These are phyloP conservation scores for Nothobranchius kuhntae DNA, from an alignment of 2,113 vertebrate species.

Conservation along the genomic window DNA sequence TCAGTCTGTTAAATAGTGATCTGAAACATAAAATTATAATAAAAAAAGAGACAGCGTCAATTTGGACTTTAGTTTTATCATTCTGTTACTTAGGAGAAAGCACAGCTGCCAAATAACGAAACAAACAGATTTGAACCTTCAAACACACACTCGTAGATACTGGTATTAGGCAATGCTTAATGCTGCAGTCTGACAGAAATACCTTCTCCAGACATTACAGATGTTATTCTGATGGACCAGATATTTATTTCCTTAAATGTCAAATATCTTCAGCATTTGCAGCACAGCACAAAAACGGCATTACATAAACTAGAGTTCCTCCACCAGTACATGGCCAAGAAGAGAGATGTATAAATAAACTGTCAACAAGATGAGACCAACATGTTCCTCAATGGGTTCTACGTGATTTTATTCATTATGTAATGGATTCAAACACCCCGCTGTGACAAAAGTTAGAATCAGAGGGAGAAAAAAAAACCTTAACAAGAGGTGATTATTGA, in stretches of 20 bases:
- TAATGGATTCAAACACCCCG: too few relatives aligned
- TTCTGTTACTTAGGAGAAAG: conserved; percentile 25
- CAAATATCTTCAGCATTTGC: conserved; percentile 27
- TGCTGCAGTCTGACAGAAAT: conserved; percentile 45
- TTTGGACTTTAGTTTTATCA: conserved; percentile 2
- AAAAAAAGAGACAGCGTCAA: neutral
- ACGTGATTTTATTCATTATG: neutral
- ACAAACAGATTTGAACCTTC: conserved; percentile 59
- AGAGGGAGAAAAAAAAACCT: too few relatives aligned
- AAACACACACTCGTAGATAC: conserved; percentile 15
- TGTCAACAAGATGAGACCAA: conserved; percentile 14
- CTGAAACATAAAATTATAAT: conserved; percentile 18
- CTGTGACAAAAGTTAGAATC: too few relatives aligned
- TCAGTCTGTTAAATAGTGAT: conserved; percentile 20
- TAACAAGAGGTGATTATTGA: too few relatives aligned
- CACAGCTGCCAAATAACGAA: conserved; percentile 40
- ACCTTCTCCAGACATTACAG: conserved; percentile 34
- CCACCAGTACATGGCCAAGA: neutral
- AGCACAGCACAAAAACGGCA: conserved; percentile 16
- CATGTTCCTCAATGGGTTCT: conserved; percentile 21
- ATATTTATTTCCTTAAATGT: conserved; percentile 33
- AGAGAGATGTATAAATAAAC: conserved; percentile 27
- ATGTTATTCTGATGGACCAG: conserved; percentile 25
- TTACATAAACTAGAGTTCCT: conserved; percentile 7
- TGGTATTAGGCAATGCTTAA: conserved; percentile 53